Percentiles rank a stretch among this genome's conserved stretches.
Conservation (phyloP, 2,888 invertebrate species). For the Ennomos erosarius region DNA sequence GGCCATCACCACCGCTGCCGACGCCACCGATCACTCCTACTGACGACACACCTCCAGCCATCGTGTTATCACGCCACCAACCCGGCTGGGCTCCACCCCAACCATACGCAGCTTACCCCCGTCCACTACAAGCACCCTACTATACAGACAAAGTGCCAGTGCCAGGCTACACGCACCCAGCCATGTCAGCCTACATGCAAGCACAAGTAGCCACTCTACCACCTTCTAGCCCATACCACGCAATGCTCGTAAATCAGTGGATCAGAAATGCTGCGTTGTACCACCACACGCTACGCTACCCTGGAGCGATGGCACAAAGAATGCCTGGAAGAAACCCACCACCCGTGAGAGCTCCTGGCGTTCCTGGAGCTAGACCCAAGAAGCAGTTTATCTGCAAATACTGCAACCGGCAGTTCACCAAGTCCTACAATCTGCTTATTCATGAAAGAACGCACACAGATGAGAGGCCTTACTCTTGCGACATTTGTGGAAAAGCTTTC, state of each 20-base stretch:
- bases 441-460: slow-evolving; percentile 99
- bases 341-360: slow-evolving; percentile 83
- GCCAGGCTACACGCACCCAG: slow-evolving; percentile 66
- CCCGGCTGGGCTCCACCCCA: slow-evolving; percentile 69
- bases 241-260: slow-evolving; percentile 90
- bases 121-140: slow-evolving; percentile 72
- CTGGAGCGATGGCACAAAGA: slow-evolving; percentile 78
- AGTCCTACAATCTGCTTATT: slow-evolving; percentile 98
- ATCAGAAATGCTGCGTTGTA: slow-evolving; percentile 89
- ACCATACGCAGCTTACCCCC: slow-evolving; percentile 69
- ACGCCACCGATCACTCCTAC: slow-evolving; percentile 92
- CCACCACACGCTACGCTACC: slow-evolving; percentile 84
- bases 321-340: slow-evolving; percentile 82
- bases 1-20: slow-evolving; percentile 86
- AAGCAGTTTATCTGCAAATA: slow-evolving; percentile 98
- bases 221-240: slow-evolving; percentile 82
- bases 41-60: slow-evolving; percentile 83
- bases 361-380: slow-evolving; percentile 87
- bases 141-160: slow-evolving; percentile 71
- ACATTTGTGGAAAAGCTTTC: slow-evolving; percentile 98
- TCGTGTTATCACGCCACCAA: slow-evolving; percentile 74
- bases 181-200: slow-evolving; percentile 77
- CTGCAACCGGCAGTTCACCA: slow-evolving; percentile 98
- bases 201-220: slow-evolving; percentile 77
- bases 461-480: slow-evolving; percentile 97